Base-by-base conservation (phyloP, 2,888 invertebrate genomes). In the Spodoptera exigua region DNA sequence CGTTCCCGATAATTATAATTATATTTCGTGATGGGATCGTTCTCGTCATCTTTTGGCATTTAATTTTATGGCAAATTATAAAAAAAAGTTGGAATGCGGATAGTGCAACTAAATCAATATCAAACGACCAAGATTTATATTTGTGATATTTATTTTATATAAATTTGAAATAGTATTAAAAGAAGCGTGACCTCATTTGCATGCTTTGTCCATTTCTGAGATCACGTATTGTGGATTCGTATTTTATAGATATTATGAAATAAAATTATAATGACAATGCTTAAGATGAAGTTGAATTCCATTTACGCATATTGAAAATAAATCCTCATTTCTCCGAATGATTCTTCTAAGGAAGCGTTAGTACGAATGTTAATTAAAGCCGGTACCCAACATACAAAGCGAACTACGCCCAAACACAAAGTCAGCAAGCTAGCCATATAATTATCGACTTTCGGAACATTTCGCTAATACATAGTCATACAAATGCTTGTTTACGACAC, bases 361-460 rank as follows among this genome's bases (percentile, higher is more conserved):
- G 82, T 75, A 78, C 81, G 82, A 83, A 81, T 86, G 86, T 86
- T 89, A 89, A 90, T 89, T 89, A 88, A 87, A 85, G 81, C 78
- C 79, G 77, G 78, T 82, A 80, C 78, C 62, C 69, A 60, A 76
- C 72, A 60, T 65, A 62, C 62, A 61, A 66, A 71, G 66, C 70
- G 62, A 74, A 79, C 71, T 76, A 76, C 69, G 79, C 74, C 75
- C 64, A 71, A 77, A 76, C 79, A 64, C 59, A 60, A 61, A 69
- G 76, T 70, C 61, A 68, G 57, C 74, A 72, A 27, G 74, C 71
- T 66, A 73, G 64, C 74, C 49, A 68, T 79, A 81, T 86, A 84
- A 85, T 87, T 83, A 85, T 80, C 64, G 78, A 83, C 82, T 81
- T 86, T 84, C 75, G 81, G 82, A 65, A 72, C 69, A 80, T 82